These are phyloP conservation scores for Amphimallon solstitiale DNA, from an alignment of 2,888 invertebrate genomes.

Conservation along the genomic window DNA sequence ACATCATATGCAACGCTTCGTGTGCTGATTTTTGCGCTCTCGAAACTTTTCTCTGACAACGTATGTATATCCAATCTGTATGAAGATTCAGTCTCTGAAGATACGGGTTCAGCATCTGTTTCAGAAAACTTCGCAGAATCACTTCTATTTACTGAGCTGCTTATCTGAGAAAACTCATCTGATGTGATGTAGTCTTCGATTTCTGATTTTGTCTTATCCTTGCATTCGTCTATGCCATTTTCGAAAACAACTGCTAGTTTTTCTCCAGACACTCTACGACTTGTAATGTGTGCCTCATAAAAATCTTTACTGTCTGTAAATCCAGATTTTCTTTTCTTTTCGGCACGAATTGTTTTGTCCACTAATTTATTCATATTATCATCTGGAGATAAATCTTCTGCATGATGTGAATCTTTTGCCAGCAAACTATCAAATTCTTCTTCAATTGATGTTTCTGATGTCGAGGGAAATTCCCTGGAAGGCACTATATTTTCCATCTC, in stretches of 20 bases:
- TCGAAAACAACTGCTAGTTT: constrained; percentile 24
- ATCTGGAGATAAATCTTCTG: constrained; percentile 9
- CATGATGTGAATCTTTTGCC: neutral
- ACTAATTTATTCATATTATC: neutral
- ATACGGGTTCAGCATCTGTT: constrained; percentile 56
- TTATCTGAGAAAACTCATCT: constrained; percentile 48
- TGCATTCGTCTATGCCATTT: constrained; percentile 16
- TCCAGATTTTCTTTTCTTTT: neutral
- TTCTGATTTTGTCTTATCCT: constrained; percentile 20
- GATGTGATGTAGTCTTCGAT: constrained; percentile 38
- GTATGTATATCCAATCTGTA: constrained; percentile 50
- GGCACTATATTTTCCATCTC: too few relatives aligned
- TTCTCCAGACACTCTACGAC: constrained; percentile 6
- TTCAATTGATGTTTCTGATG: neutral
- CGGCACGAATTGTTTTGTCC: neutral
- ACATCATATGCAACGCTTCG: constrained; percentile 42
- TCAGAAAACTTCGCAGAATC: constrained; percentile 55
- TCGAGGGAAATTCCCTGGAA: too few relatives aligned
- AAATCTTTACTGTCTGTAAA: neutral
- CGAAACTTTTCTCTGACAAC: constrained; percentile 47
- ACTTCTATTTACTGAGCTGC: constrained; percentile 48
- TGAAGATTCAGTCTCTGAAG: constrained; percentile 58
- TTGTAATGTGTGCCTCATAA: neutral
- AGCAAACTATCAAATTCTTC: neutral
- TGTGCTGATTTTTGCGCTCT: constrained; percentile 19